phyloP scores from a whole-genome alignment of 2,113 vertebrate species.

The Mesitornis unicolor region DNA sequence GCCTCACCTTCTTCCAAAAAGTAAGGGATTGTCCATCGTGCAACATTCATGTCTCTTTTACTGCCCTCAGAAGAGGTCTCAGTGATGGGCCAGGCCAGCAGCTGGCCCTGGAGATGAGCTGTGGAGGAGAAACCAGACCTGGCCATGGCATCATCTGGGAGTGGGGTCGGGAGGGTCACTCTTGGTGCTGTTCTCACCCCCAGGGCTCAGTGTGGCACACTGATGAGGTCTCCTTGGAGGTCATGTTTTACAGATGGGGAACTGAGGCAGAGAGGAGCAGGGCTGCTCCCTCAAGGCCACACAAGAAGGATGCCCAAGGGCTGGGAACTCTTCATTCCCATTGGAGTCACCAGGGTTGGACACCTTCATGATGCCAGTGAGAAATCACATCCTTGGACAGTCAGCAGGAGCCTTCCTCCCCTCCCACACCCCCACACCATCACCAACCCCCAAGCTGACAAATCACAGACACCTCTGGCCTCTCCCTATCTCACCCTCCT shows the following conservation, averaged over 20 bases:
- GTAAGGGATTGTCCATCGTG: rapidly evolving
- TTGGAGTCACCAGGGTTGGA: not conserved
- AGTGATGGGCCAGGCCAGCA: not conserved
- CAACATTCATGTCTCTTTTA: not conserved
- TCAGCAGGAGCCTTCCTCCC: not conserved
- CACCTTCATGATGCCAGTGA: not conserved
- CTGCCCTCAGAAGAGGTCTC: not conserved
- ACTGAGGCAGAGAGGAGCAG: not conserved
- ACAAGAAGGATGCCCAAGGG: not conserved
- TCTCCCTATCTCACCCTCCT: not conserved
- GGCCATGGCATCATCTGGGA: too few species aligned
- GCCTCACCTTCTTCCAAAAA: not conserved
- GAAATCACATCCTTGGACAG: not conserved
- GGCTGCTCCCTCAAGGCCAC: not conserved
- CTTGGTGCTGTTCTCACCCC: not conserved
- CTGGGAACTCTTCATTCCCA: not conserved
- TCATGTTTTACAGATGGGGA: not conserved
- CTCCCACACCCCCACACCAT: not conserved
- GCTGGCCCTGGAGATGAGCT: not conserved
- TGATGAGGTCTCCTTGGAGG: not conserved
- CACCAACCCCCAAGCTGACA: not conserved
- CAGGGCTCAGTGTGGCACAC: rapidly evolving
- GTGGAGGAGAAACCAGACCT: not conserved
- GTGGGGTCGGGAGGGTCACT: too few species aligned
- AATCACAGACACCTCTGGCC: not conserved